phyloP scores from a whole-genome alignment of 1,140 invertebrate species.

The Dryas iulia region DNA sequence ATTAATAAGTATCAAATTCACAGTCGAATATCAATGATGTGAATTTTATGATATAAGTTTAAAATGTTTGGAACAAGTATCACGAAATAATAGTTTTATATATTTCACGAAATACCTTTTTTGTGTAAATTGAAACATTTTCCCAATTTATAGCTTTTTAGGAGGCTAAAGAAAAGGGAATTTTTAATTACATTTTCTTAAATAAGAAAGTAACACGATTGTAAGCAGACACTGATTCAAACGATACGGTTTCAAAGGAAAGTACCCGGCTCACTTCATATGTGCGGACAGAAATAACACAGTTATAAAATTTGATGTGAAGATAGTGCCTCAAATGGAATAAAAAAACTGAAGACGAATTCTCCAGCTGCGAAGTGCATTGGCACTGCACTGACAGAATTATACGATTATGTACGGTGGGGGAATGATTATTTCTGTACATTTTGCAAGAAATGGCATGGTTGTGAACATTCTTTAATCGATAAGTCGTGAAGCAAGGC shows the following conservation, averaged over 20 bases:
- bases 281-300: constrained; percentile 52
- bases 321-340: constrained; percentile 36
- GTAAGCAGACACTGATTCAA: constrained; percentile 52
- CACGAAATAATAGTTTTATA: too few relatives aligned
- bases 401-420: constrained; percentile 54
- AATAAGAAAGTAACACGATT: constrained; percentile 44
- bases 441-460: constrained; percentile 59
- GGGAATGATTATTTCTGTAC: constrained; percentile 70
- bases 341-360: constrained; percentile 58
- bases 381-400: constrained; percentile 66
- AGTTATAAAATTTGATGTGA: constrained; percentile 52
- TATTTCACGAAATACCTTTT: too few relatives aligned
- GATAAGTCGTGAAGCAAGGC: constrained; percentile 5
- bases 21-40: too few relatives aligned
- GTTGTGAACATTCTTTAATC: constrained; percentile 13
- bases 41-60: too few relatives aligned
- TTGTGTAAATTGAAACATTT: too few relatives aligned
- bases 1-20: too few relatives aligned
- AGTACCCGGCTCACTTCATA: constrained; percentile 45
- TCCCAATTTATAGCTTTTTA: too few relatives aligned
- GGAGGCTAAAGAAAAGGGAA: constrained; percentile 24
- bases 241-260: constrained; percentile 68
- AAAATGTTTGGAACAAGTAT: too few relatives aligned
- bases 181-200: constrained; percentile 52
- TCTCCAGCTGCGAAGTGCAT: constrained; percentile 70